Conservation (phyloP, 2,113 vertebrate species). For the Cavia porcellus region DNA sequence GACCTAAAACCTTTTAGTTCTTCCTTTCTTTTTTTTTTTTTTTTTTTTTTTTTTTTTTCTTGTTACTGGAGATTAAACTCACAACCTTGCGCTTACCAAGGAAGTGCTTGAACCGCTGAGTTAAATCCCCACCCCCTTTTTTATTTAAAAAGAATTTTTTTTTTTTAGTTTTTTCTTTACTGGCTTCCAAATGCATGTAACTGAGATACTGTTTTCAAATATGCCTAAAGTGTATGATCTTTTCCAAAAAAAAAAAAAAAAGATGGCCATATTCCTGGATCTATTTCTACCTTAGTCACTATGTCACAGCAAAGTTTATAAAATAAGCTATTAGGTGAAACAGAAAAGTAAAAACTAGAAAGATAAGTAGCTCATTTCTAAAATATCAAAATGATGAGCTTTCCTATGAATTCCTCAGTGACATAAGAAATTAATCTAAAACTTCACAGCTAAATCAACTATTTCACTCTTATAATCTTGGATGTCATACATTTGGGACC, state of each 20-base stretch:
- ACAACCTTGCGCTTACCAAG: too few relatives aligned
- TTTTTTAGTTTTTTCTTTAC: too few relatives aligned
- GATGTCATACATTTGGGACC: neutral
- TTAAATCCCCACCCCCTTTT: too few relatives aligned
- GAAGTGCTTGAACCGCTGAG: too few relatives aligned
- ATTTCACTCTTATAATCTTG: neutral
- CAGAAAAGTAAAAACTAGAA: slow-evolving; percentile 20
- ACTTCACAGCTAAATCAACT: neutral
- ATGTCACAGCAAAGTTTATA: neutral
- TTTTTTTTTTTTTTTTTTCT: too few relatives aligned
- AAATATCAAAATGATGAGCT: neutral
- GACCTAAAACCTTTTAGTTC: neutral
- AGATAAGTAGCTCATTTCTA: neutral
- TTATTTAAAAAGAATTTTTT: too few relatives aligned
- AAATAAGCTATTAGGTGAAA: slow-evolving; percentile 2
- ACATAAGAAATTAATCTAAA: neutral
- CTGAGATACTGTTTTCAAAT: neutral
- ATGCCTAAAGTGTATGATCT: neutral
- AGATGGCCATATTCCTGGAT: neutral
- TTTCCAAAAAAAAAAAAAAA: neutral
- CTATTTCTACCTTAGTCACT: neutral
- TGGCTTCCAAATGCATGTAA: neutral
- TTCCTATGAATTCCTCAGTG: neutral
- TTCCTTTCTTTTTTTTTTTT: too few relatives aligned
- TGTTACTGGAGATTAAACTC: neutral